phyloP scores from a whole-genome alignment of 2,888 invertebrate genomes.

The Morpho deidamia region DNA sequence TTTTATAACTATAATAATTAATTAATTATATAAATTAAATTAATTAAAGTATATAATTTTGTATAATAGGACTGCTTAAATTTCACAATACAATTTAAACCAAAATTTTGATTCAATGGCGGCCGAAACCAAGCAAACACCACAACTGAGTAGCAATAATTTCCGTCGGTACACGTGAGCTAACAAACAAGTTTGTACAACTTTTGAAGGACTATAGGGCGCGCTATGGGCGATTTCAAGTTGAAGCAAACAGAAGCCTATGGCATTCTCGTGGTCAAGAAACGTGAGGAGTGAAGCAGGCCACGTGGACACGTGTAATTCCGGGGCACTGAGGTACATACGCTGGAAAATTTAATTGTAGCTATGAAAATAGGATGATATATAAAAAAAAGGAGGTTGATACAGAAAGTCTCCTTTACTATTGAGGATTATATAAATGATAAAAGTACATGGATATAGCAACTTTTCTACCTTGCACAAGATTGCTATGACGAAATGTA shows the following conservation, averaged over 20 bases:
- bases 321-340: slow-evolving; percentile 14
- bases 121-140: slow-evolving; percentile 8
- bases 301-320: slow-evolving; percentile 47
- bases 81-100: background rate
- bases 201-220: slow-evolving; percentile 53
- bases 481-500: too few species aligned
- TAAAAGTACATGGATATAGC: too few species aligned
- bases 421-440: too few species aligned
- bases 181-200: slow-evolving; percentile 49
- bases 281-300: slow-evolving; percentile 29
- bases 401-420: too few species aligned
- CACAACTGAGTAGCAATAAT: slow-evolving; percentile 31
- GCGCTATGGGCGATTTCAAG: slow-evolving; percentile 50
- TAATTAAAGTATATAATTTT: too few species aligned
- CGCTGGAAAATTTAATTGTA: background rate
- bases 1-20: too few species aligned
- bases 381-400: too few species aligned
- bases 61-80: background rate
- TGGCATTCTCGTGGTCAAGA: slow-evolving; percentile 21
- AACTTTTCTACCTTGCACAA: too few species aligned
- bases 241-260: slow-evolving; percentile 53
- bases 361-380: too few species aligned
- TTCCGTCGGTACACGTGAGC: slow-evolving; percentile 55
- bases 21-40: too few species aligned
- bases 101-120: slow-evolving; percentile 1